These are phyloP conservation scores for Andrena praecox DNA, from an alignment of 2,888 invertebrate species.

Conservation along the genomic window DNA sequence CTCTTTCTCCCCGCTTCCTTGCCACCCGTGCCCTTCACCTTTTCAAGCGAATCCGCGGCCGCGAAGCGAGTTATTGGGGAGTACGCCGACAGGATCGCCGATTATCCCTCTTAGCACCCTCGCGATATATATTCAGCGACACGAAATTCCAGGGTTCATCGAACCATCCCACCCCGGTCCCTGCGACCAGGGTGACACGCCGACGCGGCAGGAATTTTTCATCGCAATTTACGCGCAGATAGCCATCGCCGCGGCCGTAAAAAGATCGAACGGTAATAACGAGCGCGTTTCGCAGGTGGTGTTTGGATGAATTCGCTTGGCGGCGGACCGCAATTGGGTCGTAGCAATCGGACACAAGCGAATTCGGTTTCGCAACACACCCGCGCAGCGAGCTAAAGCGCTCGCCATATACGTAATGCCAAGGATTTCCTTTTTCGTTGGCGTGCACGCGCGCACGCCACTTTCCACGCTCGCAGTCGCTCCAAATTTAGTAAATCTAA, in stretches of 20 bases:
- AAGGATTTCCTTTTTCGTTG: slow-evolving; percentile 58
- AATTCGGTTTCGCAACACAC: slow-evolving; percentile 61
- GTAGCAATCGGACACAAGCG: slow-evolving; percentile 52
- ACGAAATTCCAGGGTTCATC: slow-evolving; percentile 3
- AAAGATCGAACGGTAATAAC: slow-evolving; percentile 24
- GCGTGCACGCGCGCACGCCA: not conserved
- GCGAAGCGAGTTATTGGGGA: slow-evolving; percentile 47
- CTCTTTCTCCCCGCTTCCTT: slow-evolving; percentile 7
- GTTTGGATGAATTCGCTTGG: slow-evolving; percentile 57
- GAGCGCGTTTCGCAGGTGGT: slow-evolving; percentile 37
- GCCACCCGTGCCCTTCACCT: slow-evolving; percentile 11
- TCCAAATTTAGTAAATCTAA: slow-evolving; percentile 60
- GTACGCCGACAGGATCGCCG: slow-evolving; percentile 23
- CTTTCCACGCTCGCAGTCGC: slow-evolving; percentile 54
- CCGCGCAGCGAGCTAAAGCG: slow-evolving; percentile 31
- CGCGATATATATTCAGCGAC: slow-evolving; percentile 16
- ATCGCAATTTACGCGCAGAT: not conserved
- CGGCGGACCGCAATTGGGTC: slow-evolving; percentile 59
- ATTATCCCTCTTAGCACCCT: slow-evolving; percentile 40
- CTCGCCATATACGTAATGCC: slow-evolving; percentile 26
- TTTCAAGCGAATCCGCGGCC: slow-evolving; percentile 34
- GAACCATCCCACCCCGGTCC: not conserved
- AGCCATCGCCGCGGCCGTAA: not conserved
- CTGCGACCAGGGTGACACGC: not conserved
- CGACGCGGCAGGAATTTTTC: not conserved